Conservation (phyloP, 2,113 vertebrate species). For the Corythaixoides concolor region DNA sequence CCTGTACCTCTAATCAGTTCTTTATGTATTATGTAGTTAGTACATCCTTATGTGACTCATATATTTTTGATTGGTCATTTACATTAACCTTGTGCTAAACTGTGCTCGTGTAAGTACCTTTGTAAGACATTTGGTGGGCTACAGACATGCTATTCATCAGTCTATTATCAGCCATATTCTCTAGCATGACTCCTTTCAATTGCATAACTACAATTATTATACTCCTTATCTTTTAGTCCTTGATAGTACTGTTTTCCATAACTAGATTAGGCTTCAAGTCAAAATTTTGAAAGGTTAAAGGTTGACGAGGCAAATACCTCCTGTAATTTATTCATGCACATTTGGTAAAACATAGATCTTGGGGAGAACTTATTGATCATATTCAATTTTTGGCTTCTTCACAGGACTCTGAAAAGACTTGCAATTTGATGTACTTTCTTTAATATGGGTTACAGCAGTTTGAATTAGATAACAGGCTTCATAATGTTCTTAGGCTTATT, state of each 20-base stretch:
- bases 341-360: not conserved
- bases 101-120: not conserved
- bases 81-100: not conserved
- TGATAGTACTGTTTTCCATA: not conserved
- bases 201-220: not conserved
- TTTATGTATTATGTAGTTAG: not conserved
- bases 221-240: not conserved
- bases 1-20: not conserved
- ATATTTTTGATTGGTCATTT: not conserved
- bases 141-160: not conserved
- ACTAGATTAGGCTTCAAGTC: not conserved
- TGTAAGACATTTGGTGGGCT: not conserved
- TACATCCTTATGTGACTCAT: not conserved
- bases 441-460: not conserved
- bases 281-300: not conserved
- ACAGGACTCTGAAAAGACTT: not conserved
- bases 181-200: not conserved
- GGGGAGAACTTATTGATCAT: not conserved
- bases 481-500: not conserved
- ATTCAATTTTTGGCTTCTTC: not conserved
- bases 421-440: rapidly evolving
- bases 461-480: not conserved
- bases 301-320: not conserved
- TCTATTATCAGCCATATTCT: not conserved
- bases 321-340: not conserved